Base-by-base conservation (phyloP, 2,888 invertebrate species). In the Morpho deidamia region DNA sequence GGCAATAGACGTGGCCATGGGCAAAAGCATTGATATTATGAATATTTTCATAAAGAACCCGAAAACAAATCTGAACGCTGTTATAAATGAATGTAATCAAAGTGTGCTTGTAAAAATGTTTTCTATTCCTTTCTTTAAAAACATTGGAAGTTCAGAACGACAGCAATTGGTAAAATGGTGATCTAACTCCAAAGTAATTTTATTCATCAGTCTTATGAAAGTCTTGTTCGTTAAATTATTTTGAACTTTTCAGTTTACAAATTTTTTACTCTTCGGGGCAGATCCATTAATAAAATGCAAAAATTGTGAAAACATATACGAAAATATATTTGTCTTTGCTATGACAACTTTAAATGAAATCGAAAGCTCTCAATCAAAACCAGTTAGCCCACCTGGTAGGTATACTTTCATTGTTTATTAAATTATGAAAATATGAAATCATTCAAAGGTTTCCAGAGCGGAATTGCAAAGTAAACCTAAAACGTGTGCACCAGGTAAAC, bases 101-200 rank as follows among this genome's bases (percentile, higher is more conserved):
- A 81, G 67, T 8, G 66, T 82, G 38, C 71, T 88, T 5, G 66
- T 79, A 0, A 86, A 86, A 63, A 76, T 84, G 66, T 85, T 88
- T 53, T 62, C 66, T 9, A 48, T 69, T 5, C 65, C 75, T 1
- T 84, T 71, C 59, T 82, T 74, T 59, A 79, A 64, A 59, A 69
- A 62, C 1, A 51, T 80, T n/a, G 58, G 66, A 10, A 57, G 64
- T 8, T 8, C 60, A 10, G 74, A 78, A 1, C 69, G 77, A 34
- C 50, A 80, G 35, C 77, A 77, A 70, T 74, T 63, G 62, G 87
- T 85, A 72, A 12, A 60, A 53, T 45, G 8, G 8, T 37, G 37
- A 37, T 37, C n/a, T 23, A 23, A 23, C 5, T 23, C 23, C 7
- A 37, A 3, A 7, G 2, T 10, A 37, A 37, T 10, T 2, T 7